phyloP scores from a whole-genome alignment of 2,797 vertebrate species.

The Sarcophilus harrisii region DNA sequence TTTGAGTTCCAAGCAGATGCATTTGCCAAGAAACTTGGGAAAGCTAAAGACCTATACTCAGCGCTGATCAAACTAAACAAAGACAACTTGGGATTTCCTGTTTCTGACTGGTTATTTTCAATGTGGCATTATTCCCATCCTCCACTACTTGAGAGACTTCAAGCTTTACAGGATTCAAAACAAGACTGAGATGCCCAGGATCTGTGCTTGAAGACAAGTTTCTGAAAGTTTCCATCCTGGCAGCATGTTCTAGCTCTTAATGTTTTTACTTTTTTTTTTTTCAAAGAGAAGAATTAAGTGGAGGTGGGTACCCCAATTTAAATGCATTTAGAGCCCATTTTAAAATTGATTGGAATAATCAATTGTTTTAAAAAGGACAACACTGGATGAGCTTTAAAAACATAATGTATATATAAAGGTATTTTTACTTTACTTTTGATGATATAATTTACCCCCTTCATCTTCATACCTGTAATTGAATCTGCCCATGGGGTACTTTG shows the following conservation, averaged over 20 bases:
- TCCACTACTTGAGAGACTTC: conserved; percentile 96
- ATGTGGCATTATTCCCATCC: conserved; percentile 99
- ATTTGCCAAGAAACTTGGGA: conserved; percentile 95
- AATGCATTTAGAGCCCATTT: conserved; percentile 75
- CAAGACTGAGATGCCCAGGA: conserved; percentile 89
- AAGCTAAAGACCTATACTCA: conserved; percentile 95
- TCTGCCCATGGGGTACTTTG: conserved; percentile 8
- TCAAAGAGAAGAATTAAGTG: conserved; percentile 73
- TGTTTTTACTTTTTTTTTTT: conserved; percentile 71
- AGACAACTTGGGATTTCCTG: conserved; percentile 98
- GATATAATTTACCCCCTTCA: conserved; percentile 54
- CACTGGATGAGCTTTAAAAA: conserved; percentile 64
- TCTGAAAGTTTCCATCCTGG: conserved; percentile 67
- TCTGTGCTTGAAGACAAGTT: conserved; percentile 37
- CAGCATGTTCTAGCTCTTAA: conserved; percentile 78
- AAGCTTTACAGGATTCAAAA: conserved; percentile 92
- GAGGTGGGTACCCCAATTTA: conserved; percentile 61
- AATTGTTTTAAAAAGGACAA: conserved; percentile 69
- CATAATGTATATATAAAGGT: conserved; percentile 70
- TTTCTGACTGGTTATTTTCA: conserved; percentile 98
- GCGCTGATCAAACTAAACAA: conserved; percentile 99
- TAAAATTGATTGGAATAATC: conserved; percentile 77
- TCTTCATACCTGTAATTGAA: conserved; percentile 1
- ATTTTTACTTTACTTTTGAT: conserved; percentile 61
- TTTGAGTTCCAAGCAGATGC: conserved; percentile 99